Percentiles rank a stretch among this genome's conserved stretches.
Evolutionary conservation across 2,797 vertebrate species (phyloP).

Genomic region (Fratercula arctica): DNA sequence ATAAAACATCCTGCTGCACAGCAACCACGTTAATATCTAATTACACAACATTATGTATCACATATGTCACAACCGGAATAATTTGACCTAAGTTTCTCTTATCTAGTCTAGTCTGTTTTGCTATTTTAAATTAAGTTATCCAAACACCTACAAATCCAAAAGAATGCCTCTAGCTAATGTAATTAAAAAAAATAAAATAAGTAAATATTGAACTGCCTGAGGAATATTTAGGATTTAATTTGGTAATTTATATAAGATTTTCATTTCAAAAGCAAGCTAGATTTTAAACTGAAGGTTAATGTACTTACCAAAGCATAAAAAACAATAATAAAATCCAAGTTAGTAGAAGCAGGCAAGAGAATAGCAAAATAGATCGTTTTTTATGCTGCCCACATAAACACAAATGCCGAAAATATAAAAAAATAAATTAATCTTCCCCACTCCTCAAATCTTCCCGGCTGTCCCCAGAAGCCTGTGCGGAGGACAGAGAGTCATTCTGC

Average conservation of each 20-base stretch:
- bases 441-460: background rate
- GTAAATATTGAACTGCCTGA: conserved; percentile 12
- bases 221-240: conserved; percentile 40
- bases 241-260: conserved; percentile 17
- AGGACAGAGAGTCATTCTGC: background rate
- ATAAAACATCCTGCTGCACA: conserved; percentile 56
- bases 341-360: background rate
- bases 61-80: conserved; percentile 47
- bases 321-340: background rate
- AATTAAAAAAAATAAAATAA: conserved; percentile 13
- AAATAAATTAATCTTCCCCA: background rate
- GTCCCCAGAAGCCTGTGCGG: background rate
- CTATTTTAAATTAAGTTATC: conserved; percentile 30
- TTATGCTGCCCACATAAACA: background rate
- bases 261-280: background rate
- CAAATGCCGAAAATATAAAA: background rate
- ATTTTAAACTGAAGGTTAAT: conserved; percentile 15
- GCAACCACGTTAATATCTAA: conserved; percentile 61
- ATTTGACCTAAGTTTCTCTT: conserved; percentile 43
- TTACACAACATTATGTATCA: conserved; percentile 54
- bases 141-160: conserved; percentile 39
- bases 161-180: background rate
- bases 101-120: conserved; percentile 21
- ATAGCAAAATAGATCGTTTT: background rate
- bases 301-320: background rate